These are phyloP conservation scores for Porites australiensis DNA, from an alignment of 64 coral and sea anemone species.

Conservation along the genomic window DNA sequence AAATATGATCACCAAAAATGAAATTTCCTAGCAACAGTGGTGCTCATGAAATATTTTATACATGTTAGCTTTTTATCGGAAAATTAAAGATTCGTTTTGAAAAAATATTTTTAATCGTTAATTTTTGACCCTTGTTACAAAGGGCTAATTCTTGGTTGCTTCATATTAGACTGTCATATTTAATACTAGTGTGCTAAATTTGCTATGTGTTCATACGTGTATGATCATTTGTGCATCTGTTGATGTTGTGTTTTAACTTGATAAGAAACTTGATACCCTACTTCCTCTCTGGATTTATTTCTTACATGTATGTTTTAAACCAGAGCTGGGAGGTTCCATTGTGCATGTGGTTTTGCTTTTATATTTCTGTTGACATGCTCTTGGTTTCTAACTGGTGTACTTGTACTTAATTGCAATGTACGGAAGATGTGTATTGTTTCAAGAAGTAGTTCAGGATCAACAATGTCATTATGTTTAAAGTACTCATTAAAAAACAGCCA, in stretches of 20 bases:
- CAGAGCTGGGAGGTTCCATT: background rate
- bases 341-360: background rate
- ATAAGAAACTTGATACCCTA: background rate
- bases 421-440: no score
- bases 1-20: background rate
- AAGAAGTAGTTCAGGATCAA: no score
- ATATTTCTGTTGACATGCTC: background rate
- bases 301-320: background rate
- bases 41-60: background rate
- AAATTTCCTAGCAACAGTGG: conserved; percentile 6
- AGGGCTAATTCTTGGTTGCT: background rate
- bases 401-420: no score
- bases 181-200: background rate
- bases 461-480: no score
- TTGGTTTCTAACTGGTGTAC: background rate
- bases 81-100: background rate
- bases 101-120: background rate
- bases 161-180: background rate
- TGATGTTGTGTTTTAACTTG: background rate
- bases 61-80: background rate
- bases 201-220: background rate
- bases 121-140: background rate
- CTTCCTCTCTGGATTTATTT: background rate
- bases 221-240: background rate
- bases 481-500: no score